Base-by-base conservation (phyloP, 1,140 invertebrate species). In the Monochamus saltuarius region DNA sequence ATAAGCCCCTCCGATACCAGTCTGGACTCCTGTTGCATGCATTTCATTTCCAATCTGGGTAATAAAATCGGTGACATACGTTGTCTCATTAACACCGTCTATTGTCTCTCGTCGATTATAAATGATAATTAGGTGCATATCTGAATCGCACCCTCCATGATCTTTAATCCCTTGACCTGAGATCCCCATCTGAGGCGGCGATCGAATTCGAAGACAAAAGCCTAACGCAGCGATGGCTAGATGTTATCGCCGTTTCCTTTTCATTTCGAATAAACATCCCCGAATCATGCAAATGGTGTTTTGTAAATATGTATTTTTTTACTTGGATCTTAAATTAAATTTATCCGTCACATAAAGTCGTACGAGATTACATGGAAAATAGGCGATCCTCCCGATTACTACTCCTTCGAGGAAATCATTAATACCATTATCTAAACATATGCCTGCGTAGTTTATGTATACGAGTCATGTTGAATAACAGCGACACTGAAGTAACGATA, bases 151-250 rank as follows among this genome's bases (percentile, higher is more conserved):
- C 47, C 52, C 57, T 43, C 22, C 9, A 57, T 62, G 64, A 66
- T 66, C 64, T 66, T 66, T 66, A 66, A 62, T 66, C 64, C 63
- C 57, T 66, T 66, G 64, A 66, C 64, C 64, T 43, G 54, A 66
- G 64, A 66, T 66, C 56, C 52, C 40, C 49, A 47, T 43, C 42
- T 52, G 35, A 43, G 19, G 45, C 38, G 29, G 43, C 29, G 40
- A 34, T 13, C 34, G 51, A 16, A 42, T 38, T 38, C 37, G 51
- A 39, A 35, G 13, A 56, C 51, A 56, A 34, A 37, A 38, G 47
- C 29, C 13, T 35, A 50, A 50, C 35, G 22, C 19, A 34, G 47
- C 47, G 29, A 19, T 13, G 35, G 17, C 29, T 10, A 50, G 45
- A 29, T 29, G 22, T 29, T 47, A 47, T 47, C 45, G 10, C n/a